phyloP scores from a whole-genome alignment of 1,140 invertebrate genomes.

The Pemphigus obesinymphae region DNA sequence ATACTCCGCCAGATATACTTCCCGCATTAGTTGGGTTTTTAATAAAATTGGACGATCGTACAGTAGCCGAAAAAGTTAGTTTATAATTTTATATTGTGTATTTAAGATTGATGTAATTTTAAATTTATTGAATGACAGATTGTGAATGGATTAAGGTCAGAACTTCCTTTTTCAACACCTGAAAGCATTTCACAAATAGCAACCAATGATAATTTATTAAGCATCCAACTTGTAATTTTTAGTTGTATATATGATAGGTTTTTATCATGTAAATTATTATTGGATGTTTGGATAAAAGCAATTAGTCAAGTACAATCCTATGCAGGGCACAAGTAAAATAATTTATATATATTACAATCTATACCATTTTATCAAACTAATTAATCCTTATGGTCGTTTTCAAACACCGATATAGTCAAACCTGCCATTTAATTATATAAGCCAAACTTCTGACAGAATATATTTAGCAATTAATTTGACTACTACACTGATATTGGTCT shows the following conservation, averaged over 20 bases:
- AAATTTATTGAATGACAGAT: constrained; percentile 34
- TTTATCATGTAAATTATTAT: constrained; percentile 44
- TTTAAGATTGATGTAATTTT: neutral
- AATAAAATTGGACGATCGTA: constrained; percentile 35
- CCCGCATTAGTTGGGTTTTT: constrained; percentile 45
- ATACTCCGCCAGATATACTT: constrained; percentile 42
- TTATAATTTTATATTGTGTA: neutral
- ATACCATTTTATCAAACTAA: neutral
- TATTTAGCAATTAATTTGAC: too few species aligned
- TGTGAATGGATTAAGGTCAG: constrained; percentile 43
- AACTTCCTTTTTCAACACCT: constrained; percentile 29
- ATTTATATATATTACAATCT: neutral
- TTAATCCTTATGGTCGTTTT: too few species aligned
- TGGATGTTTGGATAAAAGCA: constrained; percentile 46
- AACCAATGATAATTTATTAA: neutral
- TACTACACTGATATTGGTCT: too few species aligned
- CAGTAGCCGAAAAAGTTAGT: constrained; percentile 42
- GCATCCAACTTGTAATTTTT: constrained; percentile 41
- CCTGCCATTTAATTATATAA: too few species aligned
- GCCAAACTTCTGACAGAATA: too few species aligned
- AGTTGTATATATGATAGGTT: constrained; percentile 42
- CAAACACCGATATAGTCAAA: too few species aligned
- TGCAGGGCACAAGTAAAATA: constrained; percentile 45
- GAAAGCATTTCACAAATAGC: neutral
- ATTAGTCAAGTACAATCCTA: constrained; percentile 43